Evolutionary conservation across 1,140 invertebrate species (phyloP), one percentile per base, ranked within the genome.

Genomic region (Telenomus remus): DNA sequence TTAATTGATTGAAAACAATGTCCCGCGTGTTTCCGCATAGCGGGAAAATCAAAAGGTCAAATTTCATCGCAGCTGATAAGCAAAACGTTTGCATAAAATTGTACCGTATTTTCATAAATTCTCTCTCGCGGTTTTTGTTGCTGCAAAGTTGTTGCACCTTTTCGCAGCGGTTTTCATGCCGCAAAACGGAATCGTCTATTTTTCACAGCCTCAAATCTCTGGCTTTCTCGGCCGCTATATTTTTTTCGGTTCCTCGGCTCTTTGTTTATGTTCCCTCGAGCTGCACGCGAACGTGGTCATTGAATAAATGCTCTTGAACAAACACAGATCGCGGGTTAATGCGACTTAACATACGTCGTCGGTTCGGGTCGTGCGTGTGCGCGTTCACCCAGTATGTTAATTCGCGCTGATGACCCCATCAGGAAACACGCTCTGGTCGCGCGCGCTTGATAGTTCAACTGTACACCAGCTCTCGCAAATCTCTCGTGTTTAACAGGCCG

Each of bases 321-420:
- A 43, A 56, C 42, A 56, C 19, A 47, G 27, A 63, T 56, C 57
- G 77, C 55, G 64, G 56, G 35, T 64, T 77, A 71, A 79, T 43
- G 50, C 44, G 34, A 54, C 16, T 42, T 27, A 14, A 19, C 44
- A 55, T 49, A 35, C 27, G 61, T 57, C 50, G 61, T 63, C 51
- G 59, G 51, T 64, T 59, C 33, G 43, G 51, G 51, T 9, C 44
- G 61, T 71, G 78, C 66, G 74, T 79, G 79, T 49, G 79, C 77
- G 78, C 77, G 79, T 80, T 77, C 76, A 80, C 76, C 83, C 70
- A 81, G 80, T 85, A 85, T 85, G 82, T 83, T 85, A 85, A 85
- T 83, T 85, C 79, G 70, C 82, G 64, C 80, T 85, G 82, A 85
- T 85, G 82, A 83, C 81, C 81, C 83, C 83, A 83, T 85, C 83